Base-by-base conservation (phyloP, 2,888 invertebrate species). In the Acleris literana region DNA sequence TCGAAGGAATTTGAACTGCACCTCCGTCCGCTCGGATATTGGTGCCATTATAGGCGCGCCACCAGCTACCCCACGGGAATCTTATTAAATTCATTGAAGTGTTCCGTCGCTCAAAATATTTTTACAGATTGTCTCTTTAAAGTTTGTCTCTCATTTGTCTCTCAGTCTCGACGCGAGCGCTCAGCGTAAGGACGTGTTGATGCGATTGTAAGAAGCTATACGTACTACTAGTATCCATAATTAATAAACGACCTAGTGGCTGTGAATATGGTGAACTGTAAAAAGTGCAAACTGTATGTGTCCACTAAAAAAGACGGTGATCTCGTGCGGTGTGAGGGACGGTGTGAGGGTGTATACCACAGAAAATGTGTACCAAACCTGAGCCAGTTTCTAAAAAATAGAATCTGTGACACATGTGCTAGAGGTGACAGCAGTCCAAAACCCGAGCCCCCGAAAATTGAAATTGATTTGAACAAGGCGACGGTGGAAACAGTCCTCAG, bases 281-380 rank as follows among this genome's bases (percentile, higher is more conserved):
- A 5, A 7, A n/a, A 46, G 7, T 46, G 46, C 7, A 46, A 46
- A 17, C 17, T 46, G 5, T 46, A n/a, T 17, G 16, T 65, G 0
- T 61, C 68, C 16, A 13, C 43, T 22, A 29, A 16, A 25, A 69
- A 69, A 52, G 68, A 69, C 18, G 68, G 62, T 2, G 43, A 49
- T 11, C 46, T n/a, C n/a, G n/a, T 69, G 16, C 57, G 63, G 55
- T 69, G 68, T 20, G 65, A 65, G 55, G 59, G 63, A 46, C 46
- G n/a, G 16, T 46, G 46, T n/a, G 46, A 7, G 1, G n/a, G 46
- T n/a, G 17, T 17, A n/a, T 52, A 13, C 33, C 68, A 68, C 29
- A 68, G 60, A 59, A 68, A 68, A 52, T 68, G 68, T 48, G 54
- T 62, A 20, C 25, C 16, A 5, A 68, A 69, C 13, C 5, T 5